Evolutionary conservation across 2,797 vertebrate genomes (phyloP), one percentile per base, ranked within the genome.

Genomic region (Poecile montanus): DNA sequence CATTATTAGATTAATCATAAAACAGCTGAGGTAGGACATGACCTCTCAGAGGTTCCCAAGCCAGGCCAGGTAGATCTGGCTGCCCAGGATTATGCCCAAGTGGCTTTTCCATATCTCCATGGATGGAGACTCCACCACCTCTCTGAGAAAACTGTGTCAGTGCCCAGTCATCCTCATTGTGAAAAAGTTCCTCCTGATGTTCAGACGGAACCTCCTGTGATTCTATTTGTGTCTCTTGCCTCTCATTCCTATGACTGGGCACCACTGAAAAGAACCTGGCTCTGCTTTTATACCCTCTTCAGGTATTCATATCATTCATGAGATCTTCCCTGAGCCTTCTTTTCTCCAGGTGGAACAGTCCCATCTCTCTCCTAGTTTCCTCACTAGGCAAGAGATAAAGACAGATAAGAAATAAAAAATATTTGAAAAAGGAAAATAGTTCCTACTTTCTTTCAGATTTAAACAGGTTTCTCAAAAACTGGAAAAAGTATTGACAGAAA

Each of bases 151-250:
- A 13, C 16, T 29, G 2, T 36, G 26, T 3, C 16, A 50, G 32
- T 16, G 30, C 8, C 40, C 6, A 2, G 36, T 12, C 18, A 71
- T 6, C 4, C 16, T 60, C n/a, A 47, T 1, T 1, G 30, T 19
- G 45, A 65, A 68, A 75, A 85, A 68, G 13, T 17, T 18, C 15
- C 72, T 75, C 12, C 29, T 62, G 42, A 76, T 15, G 2, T 66
- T 66, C 54, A 79, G 32, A 61, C 8, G 8, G 17, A 80, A 40
- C 2, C 9, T n/a, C 25, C 7, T 2, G 2, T 26, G 2, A 19
- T 78, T 72, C 30, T 45, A 15, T 45, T 20, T 80, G 42, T 18
- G 38, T 6, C 25, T 36, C 25, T 4, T 22, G 19, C 16, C 4
- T 45, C 9, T 42, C 78, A 16, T 9, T 32, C 42, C 70, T 57